Conservation (phyloP, 2,797 vertebrate genomes). For the Microchirus variegatus region DNA sequence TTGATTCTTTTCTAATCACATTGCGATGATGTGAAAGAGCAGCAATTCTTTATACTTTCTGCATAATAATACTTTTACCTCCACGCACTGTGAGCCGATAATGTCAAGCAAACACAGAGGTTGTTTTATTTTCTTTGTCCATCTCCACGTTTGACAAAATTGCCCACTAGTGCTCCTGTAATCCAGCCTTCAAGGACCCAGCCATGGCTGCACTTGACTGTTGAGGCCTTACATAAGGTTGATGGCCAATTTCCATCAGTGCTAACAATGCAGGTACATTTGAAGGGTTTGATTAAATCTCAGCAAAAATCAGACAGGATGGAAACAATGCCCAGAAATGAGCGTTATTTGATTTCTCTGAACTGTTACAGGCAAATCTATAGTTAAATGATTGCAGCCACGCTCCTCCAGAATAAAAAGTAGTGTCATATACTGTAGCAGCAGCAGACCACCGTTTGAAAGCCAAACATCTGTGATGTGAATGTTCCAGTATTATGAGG, state of each 20-base stretch:
- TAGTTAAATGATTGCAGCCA: no score
- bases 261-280: constrained; percentile 8
- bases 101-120: constrained; percentile 1
- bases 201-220: background rate
- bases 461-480: no score
- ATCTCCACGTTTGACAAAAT: constrained; percentile 14
- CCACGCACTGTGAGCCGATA: constrained; percentile 9
- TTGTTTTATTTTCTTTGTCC: background rate
- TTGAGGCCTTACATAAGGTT: background rate
- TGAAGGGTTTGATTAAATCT: constrained; percentile 15
- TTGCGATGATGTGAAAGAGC: constrained; percentile 17
- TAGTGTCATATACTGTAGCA: no score
- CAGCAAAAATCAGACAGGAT: background rate
- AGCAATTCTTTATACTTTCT: constrained; percentile 18
- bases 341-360: no score
- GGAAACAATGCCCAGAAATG: background rate
- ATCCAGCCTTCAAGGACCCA: constrained; percentile 19
- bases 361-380: no score
- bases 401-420: no score
- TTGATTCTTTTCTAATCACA: constrained; percentile 26
- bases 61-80: constrained; percentile 39
- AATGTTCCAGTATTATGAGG: no score
- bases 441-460: no score
- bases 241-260: constrained; percentile 17
- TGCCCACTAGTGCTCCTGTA: constrained; percentile 4